phyloP scores from a whole-genome alignment of 1,140 invertebrate species.

The Uloborus diversus region DNA sequence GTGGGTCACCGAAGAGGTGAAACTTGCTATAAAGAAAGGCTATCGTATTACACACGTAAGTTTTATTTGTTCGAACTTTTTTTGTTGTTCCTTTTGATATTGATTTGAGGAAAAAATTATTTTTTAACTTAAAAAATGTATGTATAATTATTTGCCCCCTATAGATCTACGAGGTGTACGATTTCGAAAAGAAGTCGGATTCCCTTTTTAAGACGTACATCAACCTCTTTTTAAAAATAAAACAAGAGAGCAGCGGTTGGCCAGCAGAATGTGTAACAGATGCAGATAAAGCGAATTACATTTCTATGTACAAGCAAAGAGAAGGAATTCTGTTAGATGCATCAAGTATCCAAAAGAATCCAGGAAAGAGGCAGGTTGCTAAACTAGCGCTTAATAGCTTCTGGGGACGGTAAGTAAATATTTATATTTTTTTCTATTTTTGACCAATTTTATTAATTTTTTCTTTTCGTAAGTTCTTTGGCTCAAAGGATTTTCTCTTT shows the following conservation, averaged over 20 bases:
- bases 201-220: constrained; percentile 57
- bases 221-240: constrained; percentile 58
- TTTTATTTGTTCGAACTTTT: too few relatives aligned
- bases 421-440: too few relatives aligned
- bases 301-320: constrained; percentile 56
- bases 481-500: too few relatives aligned
- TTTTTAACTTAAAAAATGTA: too few relatives aligned
- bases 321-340: constrained; percentile 57
- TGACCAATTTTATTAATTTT: too few relatives aligned
- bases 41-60: not conserved
- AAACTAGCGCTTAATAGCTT: constrained; percentile 59
- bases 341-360: constrained; percentile 57
- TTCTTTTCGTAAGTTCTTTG: too few relatives aligned
- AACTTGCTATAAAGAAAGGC: not conserved
- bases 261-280: constrained; percentile 26
- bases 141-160: not conserved
- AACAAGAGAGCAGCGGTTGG: constrained; percentile 58
- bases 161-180: constrained; percentile 60
- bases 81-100: too few relatives aligned
- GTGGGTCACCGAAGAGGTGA: not conserved
- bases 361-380: constrained; percentile 51
- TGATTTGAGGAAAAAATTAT: too few relatives aligned
- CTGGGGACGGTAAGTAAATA: too few relatives aligned
- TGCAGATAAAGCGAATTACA: constrained; percentile 29
- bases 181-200: constrained; percentile 22